Conservation (phyloP, 2,888 invertebrate genomes). For the Drosophila histrio region DNA sequence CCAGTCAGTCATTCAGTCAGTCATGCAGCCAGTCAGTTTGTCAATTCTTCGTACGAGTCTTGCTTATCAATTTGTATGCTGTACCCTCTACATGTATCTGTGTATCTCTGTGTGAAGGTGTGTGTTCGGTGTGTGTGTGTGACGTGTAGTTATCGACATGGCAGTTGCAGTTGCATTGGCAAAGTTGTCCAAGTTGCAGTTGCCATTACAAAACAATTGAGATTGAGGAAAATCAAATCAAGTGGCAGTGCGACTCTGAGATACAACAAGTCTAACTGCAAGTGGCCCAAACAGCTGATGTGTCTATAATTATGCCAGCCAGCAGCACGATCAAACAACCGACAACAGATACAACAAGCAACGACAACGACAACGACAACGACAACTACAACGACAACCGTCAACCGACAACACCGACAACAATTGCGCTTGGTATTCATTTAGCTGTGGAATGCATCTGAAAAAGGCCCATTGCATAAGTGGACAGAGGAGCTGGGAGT, state of each 20-base stretch:
- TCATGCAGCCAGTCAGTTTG: conserved; percentile 22
- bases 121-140: neutral
- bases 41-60: conserved; percentile 45
- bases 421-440: conserved; percentile 46
- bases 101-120: conserved; percentile 4
- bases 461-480: conserved; percentile 44
- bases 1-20: conserved; percentile 17
- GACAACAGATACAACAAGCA: conserved; percentile 15
- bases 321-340: neutral
- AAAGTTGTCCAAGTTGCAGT: conserved; percentile 17
- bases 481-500: conserved; percentile 22
- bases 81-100: neutral
- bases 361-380: conserved; percentile 11
- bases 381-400: conserved; percentile 14
- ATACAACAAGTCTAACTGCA: conserved; percentile 30
- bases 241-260: conserved; percentile 29
- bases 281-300: conserved; percentile 75
- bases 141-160: conserved; percentile 26
- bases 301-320: conserved; percentile 69
- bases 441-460: conserved; percentile 52
- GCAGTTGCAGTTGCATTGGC: conserved; percentile 32
- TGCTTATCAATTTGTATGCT: conserved; percentile 61
- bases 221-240: conserved; percentile 70
- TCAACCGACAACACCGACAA: conserved; percentile 19
- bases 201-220: conserved; percentile 77